Base-by-base conservation (phyloP, 2,113 vertebrate genomes). In the Drymodes brunneopygia region DNA sequence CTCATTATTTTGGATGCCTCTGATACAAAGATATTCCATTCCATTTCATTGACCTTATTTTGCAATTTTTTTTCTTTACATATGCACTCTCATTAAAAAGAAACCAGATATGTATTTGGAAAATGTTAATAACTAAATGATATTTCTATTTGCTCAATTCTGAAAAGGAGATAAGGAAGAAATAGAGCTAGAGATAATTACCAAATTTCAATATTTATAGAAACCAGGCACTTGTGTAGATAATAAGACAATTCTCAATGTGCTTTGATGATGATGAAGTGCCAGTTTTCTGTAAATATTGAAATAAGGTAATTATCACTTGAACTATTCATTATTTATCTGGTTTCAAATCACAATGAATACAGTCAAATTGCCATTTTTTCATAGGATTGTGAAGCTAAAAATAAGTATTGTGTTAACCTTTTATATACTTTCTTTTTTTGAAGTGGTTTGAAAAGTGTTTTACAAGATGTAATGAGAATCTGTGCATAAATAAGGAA, bases 221-320 rank as follows among this genome's bases (percentile, higher is more conserved):
- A 95, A 97, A 97, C 65, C 36, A 94, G 91, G 85, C 80, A 90
- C 88, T 97, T 89, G 72, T 91, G 73, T 28, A 91, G 92, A 93
- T 96, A 97, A 97, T 88, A 96, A 92, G 66, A 96, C 69, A 96
- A 95, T 96, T 97, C 73, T 93, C 81, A 81, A 51, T 91, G 42
- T 96, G 70, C 84, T 97, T 95, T 98, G 97, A 97, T 97, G 92
- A 94, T 84, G 97, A 95, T 92, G 79, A 96, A 98, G 95, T 97
- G 84, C 72, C 69, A 85, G 70, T 94, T 97, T 97, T 97, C 93
- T 97, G 97, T 97, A 98, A 98, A 98, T 97, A 97, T 96, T 97
- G 94, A 98, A 97, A 97, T 94, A 95, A 97, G 72, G 69, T 94
- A 94, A 96, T 97, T 97, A 97, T 97, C 88, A 36, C 83, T 94